Conservation (phyloP, 2,888 invertebrate genomes). For the Copidosoma aretas region DNA sequence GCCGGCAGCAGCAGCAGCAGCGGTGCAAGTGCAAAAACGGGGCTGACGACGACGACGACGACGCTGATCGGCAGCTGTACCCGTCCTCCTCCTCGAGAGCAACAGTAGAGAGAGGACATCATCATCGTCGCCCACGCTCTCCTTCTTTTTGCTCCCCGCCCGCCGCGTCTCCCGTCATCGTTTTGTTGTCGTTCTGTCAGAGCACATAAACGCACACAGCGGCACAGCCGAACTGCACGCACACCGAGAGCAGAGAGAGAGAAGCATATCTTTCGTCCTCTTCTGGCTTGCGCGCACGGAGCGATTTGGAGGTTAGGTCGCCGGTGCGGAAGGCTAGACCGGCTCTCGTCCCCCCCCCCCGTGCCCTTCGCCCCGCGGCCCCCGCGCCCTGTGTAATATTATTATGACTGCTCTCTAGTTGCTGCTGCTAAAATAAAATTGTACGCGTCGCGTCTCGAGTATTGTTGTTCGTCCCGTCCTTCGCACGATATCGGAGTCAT, state of each 20-base stretch:
- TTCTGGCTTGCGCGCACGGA: not conserved
- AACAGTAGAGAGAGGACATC: no score
- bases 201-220: not conserved
- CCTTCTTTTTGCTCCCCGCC: not conserved
- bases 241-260: not conserved
- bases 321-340: not conserved
- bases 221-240: not conserved
- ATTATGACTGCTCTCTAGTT: no score
- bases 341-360: no score
- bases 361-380: not conserved
- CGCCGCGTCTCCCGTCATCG: not conserved
- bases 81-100: no score
- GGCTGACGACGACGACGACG: no score
- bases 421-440: not conserved
- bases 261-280: not conserved
- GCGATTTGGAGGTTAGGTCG: not conserved
- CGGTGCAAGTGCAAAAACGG: no score
- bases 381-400: not conserved
- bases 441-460: no score
- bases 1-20: no score
- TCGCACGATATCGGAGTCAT: no score
- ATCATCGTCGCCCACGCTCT: not conserved
- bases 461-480: no score
- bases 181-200: not conserved
- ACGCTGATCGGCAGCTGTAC: no score